These are phyloP conservation scores for Elaeidobius kamerunicus DNA, from an alignment of 2,888 invertebrate genomes.

Conservation along the genomic window DNA sequence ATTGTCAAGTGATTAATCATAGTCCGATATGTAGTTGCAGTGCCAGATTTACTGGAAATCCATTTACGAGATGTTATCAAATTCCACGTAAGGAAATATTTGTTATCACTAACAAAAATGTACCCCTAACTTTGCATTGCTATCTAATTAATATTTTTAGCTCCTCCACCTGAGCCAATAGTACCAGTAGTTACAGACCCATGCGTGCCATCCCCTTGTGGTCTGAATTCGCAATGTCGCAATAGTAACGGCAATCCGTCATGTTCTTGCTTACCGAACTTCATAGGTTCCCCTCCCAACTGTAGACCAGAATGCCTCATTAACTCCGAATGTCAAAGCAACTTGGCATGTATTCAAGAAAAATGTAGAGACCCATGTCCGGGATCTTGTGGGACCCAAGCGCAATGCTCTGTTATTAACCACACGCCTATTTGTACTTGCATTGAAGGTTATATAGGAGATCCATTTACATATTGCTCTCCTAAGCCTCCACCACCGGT, in stretches of 20 bases:
- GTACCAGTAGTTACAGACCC: constrained; percentile 66
- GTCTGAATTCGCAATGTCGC: constrained; percentile 71
- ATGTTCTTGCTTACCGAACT: constrained; percentile 70
- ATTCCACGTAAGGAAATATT: neutral
- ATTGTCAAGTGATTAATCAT: no score
- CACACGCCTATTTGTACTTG: constrained; percentile 78
- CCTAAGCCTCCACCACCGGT: constrained; percentile 54
- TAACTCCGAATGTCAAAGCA: constrained; percentile 69
- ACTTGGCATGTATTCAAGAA: constrained; percentile 68
- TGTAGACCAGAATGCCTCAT: constrained; percentile 77
- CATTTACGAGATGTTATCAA: neutral
- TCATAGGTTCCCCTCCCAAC: constrained; percentile 71
- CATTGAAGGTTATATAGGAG: constrained; percentile 66
- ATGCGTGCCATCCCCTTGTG: constrained; percentile 77
- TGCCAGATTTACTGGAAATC: neutral
- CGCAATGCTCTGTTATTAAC: constrained; percentile 69
- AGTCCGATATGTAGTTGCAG: neutral
- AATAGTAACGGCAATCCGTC: constrained; percentile 63
- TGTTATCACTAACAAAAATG: no score
- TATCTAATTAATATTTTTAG: no score
- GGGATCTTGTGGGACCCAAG: constrained; percentile 70
- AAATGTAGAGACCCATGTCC: constrained; percentile 76
- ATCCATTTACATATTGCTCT: constrained; percentile 70
- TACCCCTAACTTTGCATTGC: no score
- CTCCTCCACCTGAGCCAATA: no score